Evolutionary conservation across 2,113 vertebrate genomes (phyloP).

Genomic region (Tamias sibiricus): DNA sequence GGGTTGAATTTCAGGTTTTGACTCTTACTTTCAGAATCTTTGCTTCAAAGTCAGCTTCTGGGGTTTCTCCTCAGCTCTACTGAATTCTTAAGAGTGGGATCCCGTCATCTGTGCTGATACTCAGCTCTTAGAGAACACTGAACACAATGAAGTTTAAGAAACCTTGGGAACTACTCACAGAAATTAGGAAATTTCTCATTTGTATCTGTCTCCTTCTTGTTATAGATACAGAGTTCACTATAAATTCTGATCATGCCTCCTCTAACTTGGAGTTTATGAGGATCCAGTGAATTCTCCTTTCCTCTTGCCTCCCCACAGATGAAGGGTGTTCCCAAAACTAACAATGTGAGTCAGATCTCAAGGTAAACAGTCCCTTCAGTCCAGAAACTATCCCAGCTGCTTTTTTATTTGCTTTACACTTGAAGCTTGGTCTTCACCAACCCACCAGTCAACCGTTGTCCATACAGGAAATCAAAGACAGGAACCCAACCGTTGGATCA

Average conservation of each 20-base stretch:
- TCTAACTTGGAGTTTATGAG: background rate
- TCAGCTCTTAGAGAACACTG: background rate
- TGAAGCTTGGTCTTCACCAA: background rate
- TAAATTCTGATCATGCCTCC: conserved; percentile 8
- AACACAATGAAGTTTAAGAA: background rate
- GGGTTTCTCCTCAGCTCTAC: background rate
- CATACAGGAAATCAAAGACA: background rate
- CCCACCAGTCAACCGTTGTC: background rate
- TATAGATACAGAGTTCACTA: background rate
- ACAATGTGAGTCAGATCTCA: background rate
- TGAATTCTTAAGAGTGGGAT: background rate
- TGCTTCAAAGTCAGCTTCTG: conserved; percentile 16
- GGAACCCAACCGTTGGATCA: background rate
- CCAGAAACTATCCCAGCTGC: background rate
- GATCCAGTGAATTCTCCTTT: background rate
- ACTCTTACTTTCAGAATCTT: conserved; percentile 2
- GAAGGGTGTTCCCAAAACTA: background rate
- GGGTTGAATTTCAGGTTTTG: background rate
- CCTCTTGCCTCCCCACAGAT: background rate
- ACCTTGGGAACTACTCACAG: conserved; percentile 21
- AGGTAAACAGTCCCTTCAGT: background rate
- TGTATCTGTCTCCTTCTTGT: background rate
- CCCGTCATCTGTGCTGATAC: background rate
- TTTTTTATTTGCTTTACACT: background rate
- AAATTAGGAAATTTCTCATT: conserved; percentile 30